phyloP scores from a whole-genome alignment of 2,888 invertebrate species.

The Argyra leucocephala region DNA sequence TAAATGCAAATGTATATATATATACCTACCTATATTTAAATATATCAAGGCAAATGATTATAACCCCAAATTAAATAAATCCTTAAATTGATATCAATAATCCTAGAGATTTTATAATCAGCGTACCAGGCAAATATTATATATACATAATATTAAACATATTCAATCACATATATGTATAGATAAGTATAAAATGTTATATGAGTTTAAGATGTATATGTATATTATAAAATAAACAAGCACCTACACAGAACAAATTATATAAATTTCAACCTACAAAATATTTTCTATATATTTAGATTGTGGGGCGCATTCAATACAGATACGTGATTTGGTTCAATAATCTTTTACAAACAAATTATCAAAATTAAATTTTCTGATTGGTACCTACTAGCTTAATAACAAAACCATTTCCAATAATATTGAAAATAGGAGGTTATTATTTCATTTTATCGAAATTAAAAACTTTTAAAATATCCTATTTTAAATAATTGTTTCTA shows the following conservation, averaged over 20 bases:
- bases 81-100: conserved; percentile 4
- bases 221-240: neutral
- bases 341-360: conserved; percentile 1
- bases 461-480: too few species aligned
- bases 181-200: neutral
- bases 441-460: too few species aligned
- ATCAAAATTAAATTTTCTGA: conserved; percentile 1
- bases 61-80: neutral
- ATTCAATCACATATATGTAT: neutral
- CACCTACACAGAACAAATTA: neutral
- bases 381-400: neutral
- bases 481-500: too few species aligned
- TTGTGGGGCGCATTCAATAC: neutral
- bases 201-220: neutral
- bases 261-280: neutral
- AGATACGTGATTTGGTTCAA: conserved; percentile 6
- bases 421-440: too few species aligned
- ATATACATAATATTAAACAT: neutral
- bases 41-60: neutral
- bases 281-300: neutral
- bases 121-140: neutral
- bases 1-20: neutral
- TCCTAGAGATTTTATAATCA: neutral
- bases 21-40: neutral
- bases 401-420: neutral